Evolutionary conservation across 2,113 vertebrate species (phyloP).

Genomic region (Chaetodon auriga): DNA sequence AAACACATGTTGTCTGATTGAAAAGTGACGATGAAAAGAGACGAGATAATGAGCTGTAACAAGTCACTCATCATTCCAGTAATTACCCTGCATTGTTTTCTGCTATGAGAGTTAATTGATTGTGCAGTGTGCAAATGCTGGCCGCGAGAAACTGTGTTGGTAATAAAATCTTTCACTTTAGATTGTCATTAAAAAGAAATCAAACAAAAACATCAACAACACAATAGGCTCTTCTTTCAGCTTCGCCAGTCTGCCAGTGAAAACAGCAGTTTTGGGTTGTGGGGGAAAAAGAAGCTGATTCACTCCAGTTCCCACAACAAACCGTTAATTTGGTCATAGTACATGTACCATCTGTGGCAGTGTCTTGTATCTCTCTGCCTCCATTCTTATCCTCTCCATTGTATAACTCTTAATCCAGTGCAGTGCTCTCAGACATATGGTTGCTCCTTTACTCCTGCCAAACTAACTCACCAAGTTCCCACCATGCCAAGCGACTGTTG

Average conservation of each 20-base stretch:
- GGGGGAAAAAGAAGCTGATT: background rate
- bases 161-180: background rate
- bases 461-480: background rate
- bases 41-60: background rate
- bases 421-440: slow-evolving; percentile 18
- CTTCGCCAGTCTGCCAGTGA: background rate
- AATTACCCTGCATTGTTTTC: background rate
- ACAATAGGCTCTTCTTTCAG: slow-evolving; percentile 3
- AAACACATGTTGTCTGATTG: background rate
- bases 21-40: background rate
- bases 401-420: background rate
- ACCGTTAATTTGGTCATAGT: background rate
- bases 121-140: background rate
- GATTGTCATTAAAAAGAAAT: background rate
- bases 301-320: background rate
- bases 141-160: background rate
- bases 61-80: background rate
- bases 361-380: background rate
- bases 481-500: background rate
- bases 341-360: background rate
- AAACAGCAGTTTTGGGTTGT: background rate
- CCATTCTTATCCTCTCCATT: background rate
- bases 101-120: background rate
- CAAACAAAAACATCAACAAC: background rate
- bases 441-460: background rate